Percentiles rank a stretch among this genome's conserved stretches.
These are phyloP conservation scores for Drosophila punjabiensis DNA, from an alignment of 1,140 invertebrate genomes.

Conservation along the genomic window DNA sequence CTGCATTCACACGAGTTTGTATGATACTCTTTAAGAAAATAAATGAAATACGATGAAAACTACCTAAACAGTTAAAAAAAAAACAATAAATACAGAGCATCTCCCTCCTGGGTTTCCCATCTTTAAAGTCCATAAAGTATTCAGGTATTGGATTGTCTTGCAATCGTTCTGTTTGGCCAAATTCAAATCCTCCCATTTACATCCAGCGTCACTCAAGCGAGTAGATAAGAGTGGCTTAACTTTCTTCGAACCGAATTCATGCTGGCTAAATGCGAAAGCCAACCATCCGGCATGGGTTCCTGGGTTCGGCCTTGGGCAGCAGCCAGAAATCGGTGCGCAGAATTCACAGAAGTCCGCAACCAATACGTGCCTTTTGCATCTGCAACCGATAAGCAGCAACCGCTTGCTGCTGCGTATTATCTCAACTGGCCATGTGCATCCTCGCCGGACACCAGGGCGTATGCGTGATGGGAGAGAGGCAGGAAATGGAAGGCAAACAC, in stretches of 20 bases:
- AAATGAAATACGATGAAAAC: not conserved
- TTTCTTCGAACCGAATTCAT: constrained; percentile 22
- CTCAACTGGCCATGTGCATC: constrained; percentile 47
- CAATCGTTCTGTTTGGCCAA: not conserved
- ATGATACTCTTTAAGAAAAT: not conserved
- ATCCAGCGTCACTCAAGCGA: constrained; percentile 25
- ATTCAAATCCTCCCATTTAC: constrained; percentile 4
- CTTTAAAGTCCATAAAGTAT: not conserved
- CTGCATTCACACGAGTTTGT: not conserved
- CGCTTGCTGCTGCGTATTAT: constrained; percentile 36
- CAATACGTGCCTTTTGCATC: constrained; percentile 43
- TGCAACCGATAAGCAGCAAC: constrained; percentile 2
- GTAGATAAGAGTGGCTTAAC: constrained; percentile 31
- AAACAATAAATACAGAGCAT: no score
- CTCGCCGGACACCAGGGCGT: constrained; percentile 31
- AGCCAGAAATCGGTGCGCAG: constrained; percentile 10
- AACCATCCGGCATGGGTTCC: constrained; percentile 13
- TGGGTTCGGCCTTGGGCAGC: constrained; percentile 23
- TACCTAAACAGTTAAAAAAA: not conserved
- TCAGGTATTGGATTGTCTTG: constrained; percentile 1
- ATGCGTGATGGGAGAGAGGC: constrained; percentile 35
- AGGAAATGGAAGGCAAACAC: constrained; percentile 11
- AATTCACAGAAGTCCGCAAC: constrained; percentile 32
- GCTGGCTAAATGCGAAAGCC: constrained; percentile 18
- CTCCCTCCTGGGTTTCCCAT: not conserved